A percentile compares a stretch with the other conserved stretches of the same genome.
Conservation (phyloP, 2,888 invertebrate species). For the Amiota communis region DNA sequence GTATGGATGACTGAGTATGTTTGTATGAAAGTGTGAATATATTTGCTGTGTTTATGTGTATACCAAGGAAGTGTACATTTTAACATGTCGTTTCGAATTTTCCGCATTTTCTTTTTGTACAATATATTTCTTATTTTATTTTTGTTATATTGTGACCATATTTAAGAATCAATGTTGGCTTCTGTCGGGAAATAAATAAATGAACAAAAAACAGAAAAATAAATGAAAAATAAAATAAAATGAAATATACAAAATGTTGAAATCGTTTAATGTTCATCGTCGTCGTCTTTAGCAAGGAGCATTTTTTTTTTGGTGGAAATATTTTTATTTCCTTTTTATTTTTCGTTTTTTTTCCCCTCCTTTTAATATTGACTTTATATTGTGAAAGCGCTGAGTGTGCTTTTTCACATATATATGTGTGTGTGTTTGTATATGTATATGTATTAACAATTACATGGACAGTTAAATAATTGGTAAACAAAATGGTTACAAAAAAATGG, state of each 20-base stretch:
- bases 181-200: constrained; percentile 22
- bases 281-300: no score
- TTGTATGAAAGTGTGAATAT: background rate
- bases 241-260: no score
- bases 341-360: constrained; percentile 38
- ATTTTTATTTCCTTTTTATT: no score
- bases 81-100: constrained; percentile 32
- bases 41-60: background rate
- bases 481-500: background rate
- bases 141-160: constrained; percentile 28
- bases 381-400: constrained; percentile 40
- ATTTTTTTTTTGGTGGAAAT: no score
- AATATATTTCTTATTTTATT: constrained; percentile 28
- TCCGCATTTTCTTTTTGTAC: constrained; percentile 21
- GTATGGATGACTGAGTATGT: background rate
- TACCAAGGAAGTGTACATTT: constrained; percentile 31
- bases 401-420: constrained; percentile 5
- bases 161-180: constrained; percentile 44
- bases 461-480: constrained; percentile 12
- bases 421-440: background rate
- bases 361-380: constrained; percentile 56
- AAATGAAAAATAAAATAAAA: no score
- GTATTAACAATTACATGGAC: constrained; percentile 12
- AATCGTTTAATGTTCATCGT: no score
- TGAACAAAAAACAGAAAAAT: background rate